phyloP scores from a whole-genome alignment of 2,113 vertebrate species.

The Labeo catla region DNA sequence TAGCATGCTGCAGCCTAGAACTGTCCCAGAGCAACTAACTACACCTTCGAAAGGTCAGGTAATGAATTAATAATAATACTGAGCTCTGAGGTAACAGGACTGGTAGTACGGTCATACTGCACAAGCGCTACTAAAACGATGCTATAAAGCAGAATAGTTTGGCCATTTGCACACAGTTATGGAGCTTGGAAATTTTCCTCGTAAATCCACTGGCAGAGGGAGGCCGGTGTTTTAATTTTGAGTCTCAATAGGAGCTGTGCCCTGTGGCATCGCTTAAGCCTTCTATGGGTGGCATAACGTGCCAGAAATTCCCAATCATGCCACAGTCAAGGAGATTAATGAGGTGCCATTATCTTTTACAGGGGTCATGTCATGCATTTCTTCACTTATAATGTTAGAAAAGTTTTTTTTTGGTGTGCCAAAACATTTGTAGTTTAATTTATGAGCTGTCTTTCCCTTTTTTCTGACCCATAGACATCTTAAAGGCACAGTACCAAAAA shows the following conservation, averaged over 20 bases:
- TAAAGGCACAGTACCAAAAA: neutral
- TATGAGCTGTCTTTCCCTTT: neutral
- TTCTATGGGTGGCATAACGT: slow-evolving; percentile 6
- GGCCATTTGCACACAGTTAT: neutral
- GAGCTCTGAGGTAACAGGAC: neutral
- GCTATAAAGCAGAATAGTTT: neutral
- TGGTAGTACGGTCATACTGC: neutral
- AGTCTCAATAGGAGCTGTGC: slow-evolving; percentile 12
- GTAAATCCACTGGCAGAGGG: neutral
- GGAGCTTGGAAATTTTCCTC: slow-evolving; percentile 3
- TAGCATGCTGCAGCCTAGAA: neutral
- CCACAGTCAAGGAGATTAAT: slow-evolving; percentile 27
- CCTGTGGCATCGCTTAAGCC: slow-evolving; percentile 14
- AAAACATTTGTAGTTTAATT: neutral
- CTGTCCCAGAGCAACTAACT: neutral
- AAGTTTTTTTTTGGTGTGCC: neutral
- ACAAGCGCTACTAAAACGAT: neutral
- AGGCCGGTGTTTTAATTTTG: slow-evolving; percentile 21
- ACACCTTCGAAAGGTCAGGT: slow-evolving; percentile 12
- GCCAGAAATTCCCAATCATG: slow-evolving; percentile 27
- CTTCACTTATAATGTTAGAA: neutral
- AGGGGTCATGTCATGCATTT: neutral
- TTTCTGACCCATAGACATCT: neutral
- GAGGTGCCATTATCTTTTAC: slow-evolving; percentile 4
- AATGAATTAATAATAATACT: slow-evolving; percentile 25